Base-by-base conservation (phyloP, 2,113 vertebrate species). In the Gavialis gangeticus region DNA sequence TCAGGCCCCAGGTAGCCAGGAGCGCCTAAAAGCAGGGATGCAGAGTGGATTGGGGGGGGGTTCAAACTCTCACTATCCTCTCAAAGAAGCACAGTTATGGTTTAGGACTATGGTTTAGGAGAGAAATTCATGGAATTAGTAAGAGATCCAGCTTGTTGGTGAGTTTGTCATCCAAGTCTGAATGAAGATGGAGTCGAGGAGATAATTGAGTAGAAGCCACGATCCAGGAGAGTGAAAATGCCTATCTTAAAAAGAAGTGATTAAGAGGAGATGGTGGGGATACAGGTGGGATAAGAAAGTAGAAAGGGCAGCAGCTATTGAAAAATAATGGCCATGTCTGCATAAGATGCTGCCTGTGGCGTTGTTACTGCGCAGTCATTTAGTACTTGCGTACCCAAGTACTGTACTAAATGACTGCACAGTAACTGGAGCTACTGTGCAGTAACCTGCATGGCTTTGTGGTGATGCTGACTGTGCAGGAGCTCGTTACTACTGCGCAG, bases 21-120 rank as follows among this genome's bases (percentile, higher is more conserved):
- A 85, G 24, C 19, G 28, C 13, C 30, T 8, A 94, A 92, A 88
- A 60, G n/a, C 0, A 77, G 10, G 3, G 12, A 62, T 9, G 79
- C 2, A 16, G 24, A 62, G 2, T 24, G 16, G 95, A 90, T 85
- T 55, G 14, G 2, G 14, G 2, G 14, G 34, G 1, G 3, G 54
- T 73, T 62, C 56, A 81, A 63, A 2, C 4, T 30, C 75, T 69
- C 82, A 2, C 0, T 46, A 3, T 1, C 56, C 5, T 25, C 28
- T 79, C n/a, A 12, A 67, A 86, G 28, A 11, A 88, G 6, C 62
- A 1, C 62, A 86, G 34, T 0, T 0, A 3, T 64, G 46, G 22
- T 34, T 37, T 71, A 34, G 67, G 19, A 37, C 19, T 71, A 19
- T 71, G n/a, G n/a, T n/a, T n/a, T n/a, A n/a, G n/a, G 19, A 30